A percentile compares a stretch with the other conserved stretches of the same genome.
These are phyloP conservation scores for Donacobius atricapilla DNA, from an alignment of 2,113 vertebrate genomes.

Conservation along the genomic window DNA sequence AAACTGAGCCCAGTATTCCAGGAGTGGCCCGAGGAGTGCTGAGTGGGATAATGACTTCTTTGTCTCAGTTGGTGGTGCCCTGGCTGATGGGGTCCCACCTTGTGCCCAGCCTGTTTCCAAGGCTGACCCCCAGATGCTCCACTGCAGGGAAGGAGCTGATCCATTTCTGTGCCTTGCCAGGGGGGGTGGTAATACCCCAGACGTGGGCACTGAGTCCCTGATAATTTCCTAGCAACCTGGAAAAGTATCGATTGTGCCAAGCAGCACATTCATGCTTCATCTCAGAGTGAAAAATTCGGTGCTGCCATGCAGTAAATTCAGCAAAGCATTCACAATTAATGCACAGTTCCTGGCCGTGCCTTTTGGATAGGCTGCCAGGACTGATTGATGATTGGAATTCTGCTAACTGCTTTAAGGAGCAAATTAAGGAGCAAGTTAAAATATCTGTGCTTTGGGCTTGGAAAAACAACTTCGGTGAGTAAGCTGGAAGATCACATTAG, in stretches of 20 bases:
- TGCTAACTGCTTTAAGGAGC: constrained; percentile 24
- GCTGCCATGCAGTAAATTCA: constrained; percentile 23
- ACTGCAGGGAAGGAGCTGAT: not conserved
- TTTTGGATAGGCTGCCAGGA: not conserved
- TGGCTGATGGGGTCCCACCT: not conserved
- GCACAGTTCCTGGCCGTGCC: not conserved
- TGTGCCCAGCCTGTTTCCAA: not conserved
- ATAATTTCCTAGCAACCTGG: not conserved
- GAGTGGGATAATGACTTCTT: not conserved
- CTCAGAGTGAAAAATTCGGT: not conserved
- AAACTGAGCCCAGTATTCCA: not conserved
- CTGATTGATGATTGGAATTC: constrained; percentile 32
- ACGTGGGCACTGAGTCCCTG: not conserved
- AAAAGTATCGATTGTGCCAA: not conserved
- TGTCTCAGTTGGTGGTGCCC: not conserved
- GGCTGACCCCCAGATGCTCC: not conserved
- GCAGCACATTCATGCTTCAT: not conserved
- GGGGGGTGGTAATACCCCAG: not conserved
- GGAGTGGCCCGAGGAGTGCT: not conserved
- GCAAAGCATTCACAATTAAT: constrained; percentile 19
- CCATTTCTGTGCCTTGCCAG: rapidly evolving
- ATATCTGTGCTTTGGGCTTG: not conserved
- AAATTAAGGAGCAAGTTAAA: constrained; percentile 18
- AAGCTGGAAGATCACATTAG: not conserved
- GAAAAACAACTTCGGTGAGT: not conserved